Evolutionary conservation across 1,140 invertebrate species (phyloP).

Genomic region (Ostrea edulis): DNA sequence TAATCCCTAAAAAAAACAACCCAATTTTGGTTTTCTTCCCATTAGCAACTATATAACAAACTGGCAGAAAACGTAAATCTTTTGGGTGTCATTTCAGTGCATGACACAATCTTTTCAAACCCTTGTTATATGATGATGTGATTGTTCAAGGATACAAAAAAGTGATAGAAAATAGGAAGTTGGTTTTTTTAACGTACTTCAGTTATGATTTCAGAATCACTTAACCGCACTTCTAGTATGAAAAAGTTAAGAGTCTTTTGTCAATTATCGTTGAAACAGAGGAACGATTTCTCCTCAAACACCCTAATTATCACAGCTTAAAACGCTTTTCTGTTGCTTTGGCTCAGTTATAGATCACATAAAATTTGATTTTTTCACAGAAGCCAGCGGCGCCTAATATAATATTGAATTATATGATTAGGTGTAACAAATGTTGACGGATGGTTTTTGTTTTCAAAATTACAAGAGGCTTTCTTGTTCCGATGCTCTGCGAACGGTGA

Average conservation of each 20-base stretch:
- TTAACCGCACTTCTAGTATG: not conserved
- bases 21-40: too few relatives aligned
- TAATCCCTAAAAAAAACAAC: too few relatives aligned
- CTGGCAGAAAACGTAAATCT: too few relatives aligned
- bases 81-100: too few relatives aligned
- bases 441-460: not conserved
- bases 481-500: not conserved
- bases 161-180: too few relatives aligned
- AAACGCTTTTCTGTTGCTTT: not conserved
- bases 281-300: not conserved
- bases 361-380: slow-evolving; percentile 6
- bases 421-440: not conserved
- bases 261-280: not conserved
- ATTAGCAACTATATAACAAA: too few relatives aligned
- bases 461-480: not conserved
- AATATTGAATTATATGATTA: not conserved
- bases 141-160: too few relatives aligned
- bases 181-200: too few relatives aligned
- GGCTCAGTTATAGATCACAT: not conserved
- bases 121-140: too few relatives aligned
- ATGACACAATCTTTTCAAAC: too few relatives aligned
- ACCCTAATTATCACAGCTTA: not conserved
- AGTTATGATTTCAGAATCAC: not conserved
- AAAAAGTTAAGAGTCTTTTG: not conserved
- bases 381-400: not conserved